Percentiles rank a stretch among this genome's conserved stretches.
Conservation (phyloP, 2,797 vertebrate genomes). For the Podarcis siculus region DNA sequence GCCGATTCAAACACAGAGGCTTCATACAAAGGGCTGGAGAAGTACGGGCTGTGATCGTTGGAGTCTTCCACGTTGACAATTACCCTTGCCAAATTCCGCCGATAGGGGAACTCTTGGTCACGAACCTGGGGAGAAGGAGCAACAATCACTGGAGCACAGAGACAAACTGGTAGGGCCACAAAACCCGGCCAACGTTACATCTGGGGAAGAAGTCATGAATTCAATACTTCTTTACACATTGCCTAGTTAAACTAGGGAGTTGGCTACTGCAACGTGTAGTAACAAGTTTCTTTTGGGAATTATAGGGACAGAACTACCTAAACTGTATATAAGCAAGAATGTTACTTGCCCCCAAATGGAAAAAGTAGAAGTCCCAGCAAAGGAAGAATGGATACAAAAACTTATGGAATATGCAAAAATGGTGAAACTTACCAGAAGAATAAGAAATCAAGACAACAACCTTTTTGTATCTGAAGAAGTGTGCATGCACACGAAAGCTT, state of each 20-base stretch:
- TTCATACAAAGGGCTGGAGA: conserved; percentile 91
- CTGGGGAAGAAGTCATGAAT: too few relatives aligned
- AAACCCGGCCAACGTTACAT: not conserved
- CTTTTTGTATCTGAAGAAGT: too few relatives aligned
- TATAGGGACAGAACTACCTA: too few relatives aligned
- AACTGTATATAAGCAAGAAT: too few relatives aligned
- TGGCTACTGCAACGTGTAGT: not conserved
- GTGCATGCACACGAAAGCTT: too few relatives aligned
- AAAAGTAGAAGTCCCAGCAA: too few relatives aligned
- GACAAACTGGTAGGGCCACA: not conserved
- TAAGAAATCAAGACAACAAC: too few relatives aligned
- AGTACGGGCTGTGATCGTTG: conserved; percentile 94
- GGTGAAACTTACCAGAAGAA: too few relatives aligned
- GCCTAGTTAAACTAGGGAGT: not conserved
- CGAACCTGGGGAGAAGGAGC: conserved; percentile 84
- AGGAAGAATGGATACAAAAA: too few relatives aligned
- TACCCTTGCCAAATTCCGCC: conserved; percentile 92
- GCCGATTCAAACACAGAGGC: conserved; percentile 95
- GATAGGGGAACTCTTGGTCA: conserved; percentile 97
- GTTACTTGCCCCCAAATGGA: too few relatives aligned
- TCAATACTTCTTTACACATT: not conserved
- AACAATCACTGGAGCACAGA: not conserved
- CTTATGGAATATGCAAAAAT: too few relatives aligned
- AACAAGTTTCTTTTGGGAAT: not conserved
- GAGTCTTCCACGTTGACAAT: conserved; percentile 93